phyloP scores from a whole-genome alignment of 2,113 vertebrate genomes.

The Pogona vitticeps region DNA sequence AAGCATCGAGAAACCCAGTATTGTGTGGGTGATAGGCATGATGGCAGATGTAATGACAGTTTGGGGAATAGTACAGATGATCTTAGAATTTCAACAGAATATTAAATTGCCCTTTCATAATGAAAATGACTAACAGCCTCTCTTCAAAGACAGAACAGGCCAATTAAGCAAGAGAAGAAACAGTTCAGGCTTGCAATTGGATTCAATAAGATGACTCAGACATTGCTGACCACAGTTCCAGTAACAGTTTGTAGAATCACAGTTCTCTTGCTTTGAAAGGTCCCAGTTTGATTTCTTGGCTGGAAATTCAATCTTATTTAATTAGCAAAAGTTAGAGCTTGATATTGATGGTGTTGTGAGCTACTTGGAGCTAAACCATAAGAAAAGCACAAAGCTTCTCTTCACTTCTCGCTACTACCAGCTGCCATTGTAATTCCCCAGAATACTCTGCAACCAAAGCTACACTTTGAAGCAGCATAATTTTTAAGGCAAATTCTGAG shows the following conservation, averaged over 20 bases:
- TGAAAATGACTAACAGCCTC: slow-evolving; percentile 56
- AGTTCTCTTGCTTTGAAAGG: neutral
- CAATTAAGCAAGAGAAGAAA: neutral
- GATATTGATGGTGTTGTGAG: neutral
- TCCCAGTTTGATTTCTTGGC: neutral
- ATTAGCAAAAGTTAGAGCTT: neutral
- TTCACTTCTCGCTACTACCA: neutral
- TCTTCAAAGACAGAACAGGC: neutral
- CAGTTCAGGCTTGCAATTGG: slow-evolving; percentile 16
- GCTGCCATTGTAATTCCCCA: neutral
- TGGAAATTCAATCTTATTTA: neutral
- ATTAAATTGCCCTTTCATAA: slow-evolving; percentile 62
- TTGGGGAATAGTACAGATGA: slow-evolving; percentile 61
- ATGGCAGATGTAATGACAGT: slow-evolving; percentile 64
- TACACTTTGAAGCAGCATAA: neutral
- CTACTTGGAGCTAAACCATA: neutral
- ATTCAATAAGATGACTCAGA: slow-evolving; percentile 27
- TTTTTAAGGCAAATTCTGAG: neutral
- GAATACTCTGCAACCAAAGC: neutral
- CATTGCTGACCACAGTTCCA: slow-evolving; percentile 21
- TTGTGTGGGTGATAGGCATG: slow-evolving; percentile 57
- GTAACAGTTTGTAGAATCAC: slow-evolving; percentile 12
- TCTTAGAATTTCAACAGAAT: slow-evolving; percentile 59
- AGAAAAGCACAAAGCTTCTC: neutral
- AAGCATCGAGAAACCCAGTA: slow-evolving; percentile 59